These are phyloP conservation scores for Galemys pyrenaicus DNA, from an alignment of 2,113 vertebrate species.

Conservation along the genomic window DNA sequence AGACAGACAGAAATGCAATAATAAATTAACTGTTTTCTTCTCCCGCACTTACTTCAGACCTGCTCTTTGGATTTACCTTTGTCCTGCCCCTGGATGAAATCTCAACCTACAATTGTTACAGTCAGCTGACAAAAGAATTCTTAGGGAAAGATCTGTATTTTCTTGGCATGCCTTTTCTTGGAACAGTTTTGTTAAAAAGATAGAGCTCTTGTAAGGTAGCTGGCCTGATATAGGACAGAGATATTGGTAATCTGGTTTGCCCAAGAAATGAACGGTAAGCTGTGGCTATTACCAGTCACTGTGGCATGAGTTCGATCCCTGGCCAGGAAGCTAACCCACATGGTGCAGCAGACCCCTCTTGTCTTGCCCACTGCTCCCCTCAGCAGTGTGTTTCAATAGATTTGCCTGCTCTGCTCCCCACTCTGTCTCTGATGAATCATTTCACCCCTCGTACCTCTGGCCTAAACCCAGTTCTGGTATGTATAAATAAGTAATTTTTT, in stretches of 20 bases:
- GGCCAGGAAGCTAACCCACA: too few relatives aligned
- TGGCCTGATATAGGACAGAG: neutral
- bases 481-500: too few relatives aligned
- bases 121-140: neutral
- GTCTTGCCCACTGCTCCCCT: too few relatives aligned
- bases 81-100: neutral
- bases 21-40: neutral
- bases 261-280: neutral
- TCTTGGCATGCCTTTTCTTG: neutral
- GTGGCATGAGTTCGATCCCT: too few relatives aligned
- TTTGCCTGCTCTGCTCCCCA: too few relatives aligned
- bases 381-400: too few relatives aligned
- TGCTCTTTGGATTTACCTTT: neutral
- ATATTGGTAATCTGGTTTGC: neutral
- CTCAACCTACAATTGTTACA: neutral
- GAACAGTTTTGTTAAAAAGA: neutral
- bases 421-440: too few relatives aligned
- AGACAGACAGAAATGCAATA: neutral
- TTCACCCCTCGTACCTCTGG: too few relatives aligned
- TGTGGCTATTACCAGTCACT: too few relatives aligned
- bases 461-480: too few relatives aligned
- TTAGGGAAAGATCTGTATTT: neutral
- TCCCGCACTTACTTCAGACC: neutral
- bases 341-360: too few relatives aligned
- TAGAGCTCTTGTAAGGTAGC: neutral